A percentile compares a stretch with the other conserved stretches of the same genome.
phyloP scores from a whole-genome alignment of 2,888 invertebrate species.

The Julus scanicus region DNA sequence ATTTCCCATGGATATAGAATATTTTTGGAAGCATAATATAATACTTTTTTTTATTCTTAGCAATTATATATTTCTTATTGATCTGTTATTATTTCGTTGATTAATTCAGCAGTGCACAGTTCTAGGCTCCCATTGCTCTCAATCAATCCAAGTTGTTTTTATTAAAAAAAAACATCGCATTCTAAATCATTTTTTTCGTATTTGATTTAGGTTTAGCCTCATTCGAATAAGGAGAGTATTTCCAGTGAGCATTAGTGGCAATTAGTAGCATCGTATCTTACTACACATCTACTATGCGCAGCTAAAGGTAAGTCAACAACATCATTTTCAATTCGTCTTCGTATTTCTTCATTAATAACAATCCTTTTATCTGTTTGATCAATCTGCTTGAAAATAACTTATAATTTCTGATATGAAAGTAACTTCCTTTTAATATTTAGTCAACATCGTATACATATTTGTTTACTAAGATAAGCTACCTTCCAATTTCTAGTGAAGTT shows the following conservation, averaged over 20 bases:
- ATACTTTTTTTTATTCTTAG: background rate
- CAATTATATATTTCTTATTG: background rate
- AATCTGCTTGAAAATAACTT: too few relatives aligned
- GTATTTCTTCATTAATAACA: too few relatives aligned
- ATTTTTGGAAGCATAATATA: background rate
- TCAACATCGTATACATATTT: too few relatives aligned
- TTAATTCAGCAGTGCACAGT: background rate
- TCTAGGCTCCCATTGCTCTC: background rate
- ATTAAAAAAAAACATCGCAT: background rate
- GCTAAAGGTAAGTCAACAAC: slow-evolving; percentile 17
- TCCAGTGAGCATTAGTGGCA: background rate
- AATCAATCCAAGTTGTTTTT: background rate
- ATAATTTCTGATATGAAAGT: too few relatives aligned
- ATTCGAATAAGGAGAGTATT: background rate
- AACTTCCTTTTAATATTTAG: too few relatives aligned
- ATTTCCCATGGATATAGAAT: background rate
- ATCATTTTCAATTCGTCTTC: too few relatives aligned
- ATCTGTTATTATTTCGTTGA: background rate
- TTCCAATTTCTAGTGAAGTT: too few relatives aligned
- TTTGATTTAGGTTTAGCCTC: background rate
- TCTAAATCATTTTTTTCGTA: background rate
- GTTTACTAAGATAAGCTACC: too few relatives aligned
- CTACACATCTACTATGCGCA: background rate
- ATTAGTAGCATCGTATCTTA: background rate
- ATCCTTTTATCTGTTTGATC: too few relatives aligned